These are phyloP conservation scores for Oreochromis niloticus DNA, from an alignment of 2,113 vertebrate genomes.

Conservation along the genomic window DNA sequence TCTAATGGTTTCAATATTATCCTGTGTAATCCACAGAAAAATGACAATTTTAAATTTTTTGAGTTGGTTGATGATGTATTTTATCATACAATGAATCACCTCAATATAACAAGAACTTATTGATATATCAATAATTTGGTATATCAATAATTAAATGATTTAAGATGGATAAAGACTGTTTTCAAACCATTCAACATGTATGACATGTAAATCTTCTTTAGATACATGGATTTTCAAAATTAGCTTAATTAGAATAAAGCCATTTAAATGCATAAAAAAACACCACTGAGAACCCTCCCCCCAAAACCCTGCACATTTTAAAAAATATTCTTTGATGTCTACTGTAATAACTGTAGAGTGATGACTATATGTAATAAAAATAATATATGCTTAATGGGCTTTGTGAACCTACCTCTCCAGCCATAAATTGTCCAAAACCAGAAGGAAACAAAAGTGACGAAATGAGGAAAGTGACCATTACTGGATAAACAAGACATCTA, in stretches of 20 bases:
- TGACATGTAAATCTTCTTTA: not conserved
- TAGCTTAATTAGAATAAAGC: not conserved
- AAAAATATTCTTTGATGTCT: rapidly evolving
- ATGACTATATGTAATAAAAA: not conserved
- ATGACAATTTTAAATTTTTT: rapidly evolving
- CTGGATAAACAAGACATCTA: not conserved
- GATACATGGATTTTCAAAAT: not conserved
- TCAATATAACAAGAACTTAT: not conserved
- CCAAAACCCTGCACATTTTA: rapidly evolving
- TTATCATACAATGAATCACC: not conserved
- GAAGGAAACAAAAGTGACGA: not conserved
- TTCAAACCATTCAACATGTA: not conserved
- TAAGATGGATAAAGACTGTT: not conserved
- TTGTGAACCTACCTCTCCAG: not conserved
- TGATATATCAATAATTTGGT: not conserved
- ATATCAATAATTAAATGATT: not conserved
- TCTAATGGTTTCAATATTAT: rapidly evolving
- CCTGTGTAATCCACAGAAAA: not conserved
- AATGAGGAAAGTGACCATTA: not conserved
- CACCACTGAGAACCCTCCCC: too few species aligned
- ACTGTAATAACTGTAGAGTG: not conserved
- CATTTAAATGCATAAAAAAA: too few species aligned
- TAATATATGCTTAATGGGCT: not conserved
- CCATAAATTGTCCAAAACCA: not conserved
- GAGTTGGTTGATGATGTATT: not conserved